phyloP scores from a whole-genome alignment of 2,888 invertebrate genomes.

The Chloroclysta siterata region DNA sequence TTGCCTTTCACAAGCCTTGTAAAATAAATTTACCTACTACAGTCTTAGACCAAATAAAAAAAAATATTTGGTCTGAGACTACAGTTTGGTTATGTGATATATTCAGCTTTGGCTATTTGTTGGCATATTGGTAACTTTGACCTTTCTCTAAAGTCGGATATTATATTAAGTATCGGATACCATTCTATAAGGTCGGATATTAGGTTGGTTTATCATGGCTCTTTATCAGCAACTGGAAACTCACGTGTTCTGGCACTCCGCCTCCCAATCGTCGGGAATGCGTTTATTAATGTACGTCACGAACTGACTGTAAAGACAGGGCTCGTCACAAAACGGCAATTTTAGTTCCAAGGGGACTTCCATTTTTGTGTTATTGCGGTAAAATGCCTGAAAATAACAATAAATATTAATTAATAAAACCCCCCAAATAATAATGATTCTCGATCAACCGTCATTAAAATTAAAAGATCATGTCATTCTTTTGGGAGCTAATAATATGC shows the following conservation, averaged over 20 bases:
- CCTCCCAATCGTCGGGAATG: constrained; percentile 87
- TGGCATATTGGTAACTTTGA: constrained; percentile 16
- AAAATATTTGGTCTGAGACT: no score
- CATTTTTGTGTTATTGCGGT: constrained; percentile 86
- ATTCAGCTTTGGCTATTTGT: constrained; percentile 12
- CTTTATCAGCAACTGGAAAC: constrained; percentile 7
- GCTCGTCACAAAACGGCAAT: constrained; percentile 86
- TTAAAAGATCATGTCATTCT: no score
- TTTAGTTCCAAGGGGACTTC: constrained; percentile 84
- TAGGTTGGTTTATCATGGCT: neutral
- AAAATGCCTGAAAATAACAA: constrained; percentile 83
- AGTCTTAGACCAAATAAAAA: no score
- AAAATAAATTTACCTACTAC: no score
- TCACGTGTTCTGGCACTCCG: constrained; percentile 83
- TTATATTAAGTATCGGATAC: neutral
- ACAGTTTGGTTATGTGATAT: no score
- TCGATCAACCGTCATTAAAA: no score
- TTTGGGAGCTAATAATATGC: no score
- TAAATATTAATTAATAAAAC: neutral
- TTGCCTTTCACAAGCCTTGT: no score
- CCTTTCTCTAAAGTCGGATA: neutral
- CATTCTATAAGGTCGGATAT: no score
- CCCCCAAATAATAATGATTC: neutral
- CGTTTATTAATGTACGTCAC: constrained; percentile 79
- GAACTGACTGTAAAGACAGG: constrained; percentile 86